Evolutionary conservation across 1,140 invertebrate species (phyloP), one percentile per base, ranked within the genome.

Genomic region (Macrobrachium rosenbergii): DNA sequence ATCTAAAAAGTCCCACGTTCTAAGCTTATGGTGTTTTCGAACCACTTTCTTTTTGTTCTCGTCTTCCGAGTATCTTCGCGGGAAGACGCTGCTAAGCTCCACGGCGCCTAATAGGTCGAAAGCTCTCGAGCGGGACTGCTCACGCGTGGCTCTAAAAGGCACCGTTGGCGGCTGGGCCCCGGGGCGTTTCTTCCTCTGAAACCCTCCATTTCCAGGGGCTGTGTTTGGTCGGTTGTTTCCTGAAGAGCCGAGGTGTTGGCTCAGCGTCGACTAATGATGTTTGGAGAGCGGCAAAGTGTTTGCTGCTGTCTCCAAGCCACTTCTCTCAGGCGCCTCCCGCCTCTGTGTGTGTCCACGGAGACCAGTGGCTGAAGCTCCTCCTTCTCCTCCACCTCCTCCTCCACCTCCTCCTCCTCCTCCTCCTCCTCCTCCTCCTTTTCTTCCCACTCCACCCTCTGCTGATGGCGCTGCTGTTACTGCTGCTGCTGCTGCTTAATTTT

Each of bases 231-330:
- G 82, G 82, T 45, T 83, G 82, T 83, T 83, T 83, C 82, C 78
- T 75, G 84, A 79, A 87, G 84, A 81, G 84, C 28, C 67, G 78
- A 81, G 67, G 84, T 87, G 84, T 87, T 87, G 72, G 84, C 84
- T 87, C 84, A 87, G 78, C 64, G 84, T 73, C 80, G 84, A 87
- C 84, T 87, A 87, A 87, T 87, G 84, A 87, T 87, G 84, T 87
- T 87, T 87, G 84, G 69, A 82, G 84, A 87, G 84, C 78, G 84
- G 59, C 78, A 19, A 69, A 87, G 84, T 87, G 78, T 87, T 87
- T 87, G 84, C 84, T 75, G 77, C 78, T 87, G 84, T 87, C 84
- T 87, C 84, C 84, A 87, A 87, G 84, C 84, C 84, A 87, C 84
- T 87, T 82, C 84, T 87, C 69, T 43, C 77, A 75, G 84, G 78